Evolutionary conservation across 1,140 invertebrate genomes (phyloP), one percentile per base, ranked within the genome.

Genomic region (Colletes latitarsis): DNA sequence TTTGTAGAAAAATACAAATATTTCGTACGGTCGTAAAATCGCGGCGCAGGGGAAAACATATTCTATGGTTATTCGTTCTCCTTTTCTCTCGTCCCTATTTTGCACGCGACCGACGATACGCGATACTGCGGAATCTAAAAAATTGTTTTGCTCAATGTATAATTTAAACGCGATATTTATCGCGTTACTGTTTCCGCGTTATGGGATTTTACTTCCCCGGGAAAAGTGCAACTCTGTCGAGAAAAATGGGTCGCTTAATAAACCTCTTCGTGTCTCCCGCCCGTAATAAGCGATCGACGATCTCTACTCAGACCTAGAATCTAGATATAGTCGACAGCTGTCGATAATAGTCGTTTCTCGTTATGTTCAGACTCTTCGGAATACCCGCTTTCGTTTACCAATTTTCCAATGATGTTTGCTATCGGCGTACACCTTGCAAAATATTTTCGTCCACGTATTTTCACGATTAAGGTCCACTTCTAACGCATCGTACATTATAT

Each of bases 261-360:
- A 68, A 58, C 19, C 55, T 49, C 43, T 77, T 58, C 5, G 3
- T 68, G 68, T 53, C 21, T 41, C 0, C 9, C 17, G 9, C 1
- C 8, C 12, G 53, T 52, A 53, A 77, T 43, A 74, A 6, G 52
- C 67, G 46, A 83, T 71, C 67, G 43, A 52, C 39, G 39, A 70
- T 71, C 30, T 74, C 46, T 77, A 58, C 10, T 15, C 43, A 49
- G 46, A 4, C 19, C n/a, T 64, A 66, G 43, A 71, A 72, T 66
- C 60, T 39, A 46, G 68, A 81, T 52, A 68, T 84, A 30, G 68
- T 46, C 78, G 83, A 73, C 83, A 85, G 83, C 82, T 85, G 83
- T 85, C 82, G 83, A 85, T 81, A 85, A 81, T 85, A 73, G 68
- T 57, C 43, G 77, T 43, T 81, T 77, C 73, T 81, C 63, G 77